Evolutionary conservation across 2,113 vertebrate genomes (phyloP).

Genomic region (Oncorhynchus nerka): DNA sequence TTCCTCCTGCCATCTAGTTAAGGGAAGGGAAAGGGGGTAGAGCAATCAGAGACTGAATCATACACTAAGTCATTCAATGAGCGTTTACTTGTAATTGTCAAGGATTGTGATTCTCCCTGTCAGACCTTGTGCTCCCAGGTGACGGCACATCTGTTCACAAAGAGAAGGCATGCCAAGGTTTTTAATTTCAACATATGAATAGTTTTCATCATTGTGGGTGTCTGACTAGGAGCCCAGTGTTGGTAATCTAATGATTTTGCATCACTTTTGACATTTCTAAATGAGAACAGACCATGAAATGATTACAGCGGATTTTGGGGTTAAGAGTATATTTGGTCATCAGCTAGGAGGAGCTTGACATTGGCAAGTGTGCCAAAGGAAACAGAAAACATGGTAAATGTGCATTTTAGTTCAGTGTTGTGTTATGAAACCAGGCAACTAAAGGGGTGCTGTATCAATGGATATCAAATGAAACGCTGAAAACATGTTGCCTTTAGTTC

Average conservation of each 20-base stretch:
- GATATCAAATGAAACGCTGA: slow-evolving; percentile 60
- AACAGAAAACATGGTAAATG: slow-evolving; percentile 41
- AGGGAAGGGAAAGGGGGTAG: too few species aligned
- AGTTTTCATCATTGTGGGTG: slow-evolving; percentile 55
- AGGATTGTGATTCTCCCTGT: not conserved
- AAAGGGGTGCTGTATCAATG: slow-evolving; percentile 51
- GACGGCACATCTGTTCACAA: slow-evolving; percentile 29
- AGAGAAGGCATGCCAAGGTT: slow-evolving; percentile 26
- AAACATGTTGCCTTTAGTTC: slow-evolving; percentile 48
- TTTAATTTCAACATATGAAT: not conserved
- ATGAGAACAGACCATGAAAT: not conserved
- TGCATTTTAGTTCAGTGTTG: slow-evolving; percentile 43
- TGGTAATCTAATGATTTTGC: slow-evolving; percentile 28
- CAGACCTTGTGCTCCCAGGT: not conserved
- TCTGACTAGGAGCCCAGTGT: too few species aligned
- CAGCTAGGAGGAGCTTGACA: slow-evolving; percentile 45
- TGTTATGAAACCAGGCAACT: slow-evolving; percentile 29
- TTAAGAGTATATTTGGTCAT: slow-evolving; percentile 3
- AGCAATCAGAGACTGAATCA: too few species aligned
- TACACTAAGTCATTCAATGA: too few species aligned
- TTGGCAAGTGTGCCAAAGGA: slow-evolving; percentile 36
- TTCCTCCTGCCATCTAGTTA: too few species aligned
- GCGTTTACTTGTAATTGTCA: too few species aligned
- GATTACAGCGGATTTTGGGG: slow-evolving; percentile 10
- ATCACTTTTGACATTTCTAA: slow-evolving; percentile 16